Percentiles rank a stretch among this genome's conserved stretches.
Evolutionary conservation across 2,888 invertebrate species (phyloP).

Genomic region (Ennomos erosarius): DNA sequence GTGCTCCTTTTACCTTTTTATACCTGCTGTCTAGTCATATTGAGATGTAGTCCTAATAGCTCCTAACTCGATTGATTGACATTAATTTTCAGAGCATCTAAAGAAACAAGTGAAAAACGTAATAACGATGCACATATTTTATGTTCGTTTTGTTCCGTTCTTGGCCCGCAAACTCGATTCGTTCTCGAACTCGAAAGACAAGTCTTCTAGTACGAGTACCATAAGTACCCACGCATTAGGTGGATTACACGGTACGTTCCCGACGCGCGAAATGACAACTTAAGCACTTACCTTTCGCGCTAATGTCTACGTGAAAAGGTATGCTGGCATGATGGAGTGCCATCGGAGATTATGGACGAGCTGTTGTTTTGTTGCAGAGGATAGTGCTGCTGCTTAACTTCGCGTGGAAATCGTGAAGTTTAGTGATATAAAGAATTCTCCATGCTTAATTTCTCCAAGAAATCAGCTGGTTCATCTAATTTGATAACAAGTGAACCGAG

Average conservation of each 20-base stretch:
- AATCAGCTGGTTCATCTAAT: too few species aligned
- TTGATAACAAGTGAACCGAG: too few species aligned
- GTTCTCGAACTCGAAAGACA: neutral
- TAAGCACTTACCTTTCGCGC: conserved; percentile 76
- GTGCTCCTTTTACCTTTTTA: too few species aligned
- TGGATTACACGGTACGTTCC: conserved; percentile 69
- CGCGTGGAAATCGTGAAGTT: too few species aligned
- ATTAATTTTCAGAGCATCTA: too few species aligned
- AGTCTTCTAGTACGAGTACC: conserved; percentile 42
- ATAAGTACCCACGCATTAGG: conserved; percentile 65
- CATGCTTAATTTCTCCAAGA: too few species aligned
- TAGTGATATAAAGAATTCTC: too few species aligned
- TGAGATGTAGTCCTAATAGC: too few species aligned
- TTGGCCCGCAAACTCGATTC: conserved; percentile 12
- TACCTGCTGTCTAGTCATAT: too few species aligned
- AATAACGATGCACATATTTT: too few species aligned
- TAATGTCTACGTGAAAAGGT: conserved; percentile 66
- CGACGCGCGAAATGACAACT: conserved; percentile 74
- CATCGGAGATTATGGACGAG: conserved; percentile 53
- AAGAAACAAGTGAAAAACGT: too few species aligned
- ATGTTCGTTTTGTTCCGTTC: neutral
- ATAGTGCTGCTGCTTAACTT: conserved; percentile 3
- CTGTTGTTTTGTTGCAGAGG: conserved; percentile 17
- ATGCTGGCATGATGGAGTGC: conserved; percentile 56
- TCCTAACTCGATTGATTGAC: too few species aligned